A percentile compares a stretch with the other conserved stretches of the same genome.
These are phyloP conservation scores for Amazona guildingii DNA, from an alignment of 2,113 vertebrate genomes.

Conservation along the genomic window DNA sequence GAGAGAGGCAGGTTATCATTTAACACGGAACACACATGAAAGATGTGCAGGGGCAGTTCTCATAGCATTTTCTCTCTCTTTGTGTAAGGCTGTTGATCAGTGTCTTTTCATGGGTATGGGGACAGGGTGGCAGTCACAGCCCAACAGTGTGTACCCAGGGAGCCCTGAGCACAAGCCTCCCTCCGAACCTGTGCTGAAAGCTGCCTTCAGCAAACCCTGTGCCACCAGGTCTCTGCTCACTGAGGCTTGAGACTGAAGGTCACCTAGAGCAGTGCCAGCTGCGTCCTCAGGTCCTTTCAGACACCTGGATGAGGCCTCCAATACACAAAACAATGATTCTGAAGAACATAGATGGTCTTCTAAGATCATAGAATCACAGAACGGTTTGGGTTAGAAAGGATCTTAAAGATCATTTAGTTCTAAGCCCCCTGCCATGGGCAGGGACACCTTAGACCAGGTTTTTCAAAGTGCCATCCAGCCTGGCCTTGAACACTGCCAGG, in stretches of 20 bases:
- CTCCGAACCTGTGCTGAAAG: neutral
- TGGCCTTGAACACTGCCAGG: neutral
- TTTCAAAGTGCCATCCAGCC: neutral
- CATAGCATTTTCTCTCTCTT: neutral
- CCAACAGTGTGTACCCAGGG: fast-evolving
- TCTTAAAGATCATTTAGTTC: neutral
- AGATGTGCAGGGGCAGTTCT: neutral
- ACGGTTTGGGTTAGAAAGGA: neutral
- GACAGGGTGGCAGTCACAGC: neutral
- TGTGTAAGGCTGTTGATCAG: neutral
- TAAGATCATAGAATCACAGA: neutral
- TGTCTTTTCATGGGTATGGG: neutral
- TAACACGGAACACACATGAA: neutral
- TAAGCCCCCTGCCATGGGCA: too few species aligned
- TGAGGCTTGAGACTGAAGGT: neutral
- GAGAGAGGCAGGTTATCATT: neutral
- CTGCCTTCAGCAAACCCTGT: neutral
- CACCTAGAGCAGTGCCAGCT: neutral
- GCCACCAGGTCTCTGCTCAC: neutral
- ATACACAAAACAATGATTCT: neutral
- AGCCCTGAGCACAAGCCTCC: neutral
- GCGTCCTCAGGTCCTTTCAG: neutral
- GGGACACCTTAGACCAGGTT: too few species aligned
- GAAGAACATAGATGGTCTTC: neutral
- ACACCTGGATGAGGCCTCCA: neutral